Evolutionary conservation across 2,113 vertebrate species (phyloP), one percentile per base, ranked within the genome.

Genomic region (Xiphorhynchus elegans): DNA sequence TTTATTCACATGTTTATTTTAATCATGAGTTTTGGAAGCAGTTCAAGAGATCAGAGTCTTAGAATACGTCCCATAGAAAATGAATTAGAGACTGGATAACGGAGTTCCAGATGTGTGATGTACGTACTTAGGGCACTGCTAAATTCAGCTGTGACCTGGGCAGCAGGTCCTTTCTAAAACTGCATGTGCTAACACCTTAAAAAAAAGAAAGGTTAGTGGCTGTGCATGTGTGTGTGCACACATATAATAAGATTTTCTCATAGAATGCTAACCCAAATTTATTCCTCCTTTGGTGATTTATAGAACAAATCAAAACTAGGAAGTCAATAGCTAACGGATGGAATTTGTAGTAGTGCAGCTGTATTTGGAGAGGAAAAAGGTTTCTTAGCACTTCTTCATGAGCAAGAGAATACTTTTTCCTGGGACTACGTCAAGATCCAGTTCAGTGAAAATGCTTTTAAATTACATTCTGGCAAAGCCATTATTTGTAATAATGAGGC

Each of bases 1-100:
- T 91, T 87, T 91, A 84, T 91, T 93, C 50, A 76, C 58, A 16
- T 93, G 82, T 79, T 93, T 95, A 94, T 93, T 96, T 93, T 93
- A 94, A 85, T 90, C 47, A 26, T 37, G 60, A 60, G 44, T 78
- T 86, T 95, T 96, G 96, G 96, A 94, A 72, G 66, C 52, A 29
- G 37, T 92, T 95, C 93, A 96, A 75, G 78, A 83, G 76, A 73
- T 72, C 77, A 80, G 58, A 82, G 76, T 64, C 90, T 75, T 75
- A 96, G 85, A 92, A 89, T 94, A 91, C 74, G 47, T 90, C 82
- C 49, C 79, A 84, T 29, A 92, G 85, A 94, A 92, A 93, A 89
- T 33, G 56, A 69, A 82, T 93, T 92, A 89, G 69, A 40, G 78
- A 77, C 72, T 44, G 67, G 63, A 18, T 92, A 82, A 60, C 23